Percentiles rank a stretch among this genome's conserved stretches.
phyloP scores from a whole-genome alignment of 1,140 invertebrate species.

The Cotesia glomerata region DNA sequence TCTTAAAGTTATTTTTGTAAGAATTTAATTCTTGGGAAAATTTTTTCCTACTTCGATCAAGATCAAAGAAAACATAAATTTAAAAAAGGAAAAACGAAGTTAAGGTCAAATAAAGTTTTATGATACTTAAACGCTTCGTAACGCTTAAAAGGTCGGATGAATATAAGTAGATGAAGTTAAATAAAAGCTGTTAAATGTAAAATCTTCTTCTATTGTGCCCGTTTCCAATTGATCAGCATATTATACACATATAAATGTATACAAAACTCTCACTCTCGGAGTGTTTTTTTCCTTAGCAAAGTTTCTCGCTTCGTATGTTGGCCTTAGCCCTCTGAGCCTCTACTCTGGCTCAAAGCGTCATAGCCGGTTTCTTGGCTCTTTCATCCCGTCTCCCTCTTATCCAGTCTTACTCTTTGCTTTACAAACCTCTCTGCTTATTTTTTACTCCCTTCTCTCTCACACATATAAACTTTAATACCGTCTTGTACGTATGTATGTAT shows the following conservation, averaged over 20 bases:
- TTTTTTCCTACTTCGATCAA: no score
- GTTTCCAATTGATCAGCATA: not conserved
- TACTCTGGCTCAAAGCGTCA: slow-evolving; percentile 1
- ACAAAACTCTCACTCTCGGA: slow-evolving; percentile 16
- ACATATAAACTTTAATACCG: no score
- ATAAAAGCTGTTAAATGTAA: no score
- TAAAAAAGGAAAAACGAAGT: no score
- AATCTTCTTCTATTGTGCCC: no score
- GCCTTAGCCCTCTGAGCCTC: slow-evolving; percentile 23
- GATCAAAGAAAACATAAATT: no score
- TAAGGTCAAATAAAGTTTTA: no score
- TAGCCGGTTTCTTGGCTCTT: slow-evolving; percentile 28
- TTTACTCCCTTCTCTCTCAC: slow-evolving; percentile 13
- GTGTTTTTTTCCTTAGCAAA: slow-evolving; percentile 16
- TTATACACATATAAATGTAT: not conserved
- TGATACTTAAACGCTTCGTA: no score
- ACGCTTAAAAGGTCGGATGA: no score
- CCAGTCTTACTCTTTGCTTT: slow-evolving; percentile 6
- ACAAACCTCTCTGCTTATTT: slow-evolving; percentile 17
- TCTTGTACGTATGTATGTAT: slow-evolving; percentile 26
- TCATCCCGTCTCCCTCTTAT: slow-evolving; percentile 20
- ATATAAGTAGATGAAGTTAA: no score
- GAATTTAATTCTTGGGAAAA: no score
- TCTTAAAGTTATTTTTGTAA: no score
- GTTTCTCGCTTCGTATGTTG: slow-evolving; percentile 7